A percentile compares a stretch with the other conserved stretches of the same genome.
These are phyloP conservation scores for Podiceps cristatus DNA, from an alignment of 2,113 vertebrate genomes.

Conservation along the genomic window DNA sequence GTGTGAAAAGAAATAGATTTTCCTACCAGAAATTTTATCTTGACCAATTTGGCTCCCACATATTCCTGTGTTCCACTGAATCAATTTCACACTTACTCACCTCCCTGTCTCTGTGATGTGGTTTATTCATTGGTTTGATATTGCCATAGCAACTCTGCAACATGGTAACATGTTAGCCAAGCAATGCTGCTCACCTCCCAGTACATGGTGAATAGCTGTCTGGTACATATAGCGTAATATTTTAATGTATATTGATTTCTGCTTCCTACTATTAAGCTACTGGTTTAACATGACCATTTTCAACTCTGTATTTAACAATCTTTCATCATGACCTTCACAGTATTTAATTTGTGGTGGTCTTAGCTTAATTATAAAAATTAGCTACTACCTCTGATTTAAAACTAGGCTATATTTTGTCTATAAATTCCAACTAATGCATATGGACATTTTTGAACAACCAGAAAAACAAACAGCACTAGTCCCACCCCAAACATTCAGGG, in stretches of 20 bases:
- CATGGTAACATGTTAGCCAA: slow-evolving; percentile 76
- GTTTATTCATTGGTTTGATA: slow-evolving; percentile 92
- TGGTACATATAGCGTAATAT: not conserved
- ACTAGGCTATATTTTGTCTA: not conserved
- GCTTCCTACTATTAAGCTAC: not conserved
- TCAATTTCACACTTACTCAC: slow-evolving; percentile 95
- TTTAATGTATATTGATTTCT: not conserved
- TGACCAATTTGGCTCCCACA: slow-evolving; percentile 78
- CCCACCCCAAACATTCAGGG: not conserved
- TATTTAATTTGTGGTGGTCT: not conserved
- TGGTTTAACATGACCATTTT: not conserved
- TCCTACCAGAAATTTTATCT: slow-evolving; percentile 81
- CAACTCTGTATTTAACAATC: not conserved
- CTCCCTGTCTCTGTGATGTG: slow-evolving; percentile 87
- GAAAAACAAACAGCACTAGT: not conserved
- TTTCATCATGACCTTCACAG: not conserved
- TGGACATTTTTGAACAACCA: not conserved
- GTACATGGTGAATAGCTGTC: not conserved
- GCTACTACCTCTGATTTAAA: not conserved
- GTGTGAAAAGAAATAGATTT: slow-evolving; percentile 55
- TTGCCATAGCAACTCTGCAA: slow-evolving; percentile 90
- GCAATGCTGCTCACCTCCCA: slow-evolving; percentile 70
- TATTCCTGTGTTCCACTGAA: slow-evolving; percentile 84
- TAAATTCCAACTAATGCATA: not conserved
- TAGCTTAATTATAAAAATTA: not conserved